Evolutionary conservation across 2,797 vertebrate genomes (phyloP).

Genomic region (Phalloptychus januarius): DNA sequence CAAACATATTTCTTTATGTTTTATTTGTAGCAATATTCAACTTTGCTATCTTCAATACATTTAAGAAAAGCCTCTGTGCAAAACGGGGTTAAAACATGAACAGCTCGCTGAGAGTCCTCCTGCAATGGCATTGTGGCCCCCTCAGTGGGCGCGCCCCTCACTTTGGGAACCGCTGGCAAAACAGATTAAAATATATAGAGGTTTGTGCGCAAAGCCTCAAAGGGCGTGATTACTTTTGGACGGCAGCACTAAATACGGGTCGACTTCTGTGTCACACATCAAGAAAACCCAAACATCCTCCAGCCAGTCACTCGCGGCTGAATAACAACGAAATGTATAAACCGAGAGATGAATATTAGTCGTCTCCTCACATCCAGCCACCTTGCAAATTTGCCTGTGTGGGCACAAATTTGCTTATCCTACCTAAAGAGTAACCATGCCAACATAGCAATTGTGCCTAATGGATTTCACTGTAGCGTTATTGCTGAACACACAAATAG

Average conservation of each 20-base stretch:
- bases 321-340: constrained; percentile 38
- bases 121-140: too few species aligned
- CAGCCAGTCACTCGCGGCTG: constrained; percentile 37
- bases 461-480: constrained; percentile 75
- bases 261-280: not conserved
- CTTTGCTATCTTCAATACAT: too few species aligned
- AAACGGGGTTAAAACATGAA: too few species aligned
- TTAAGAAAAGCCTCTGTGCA: too few species aligned
- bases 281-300: not conserved
- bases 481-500: constrained; percentile 77
- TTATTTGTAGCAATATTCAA: too few species aligned
- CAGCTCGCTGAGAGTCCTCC: too few species aligned
- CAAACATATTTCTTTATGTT: too few species aligned
- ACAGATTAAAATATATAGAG: not conserved
- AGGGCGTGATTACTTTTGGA: not conserved
- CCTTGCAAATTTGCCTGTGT: constrained; percentile 67
- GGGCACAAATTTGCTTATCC: constrained; percentile 76
- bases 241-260: not conserved
- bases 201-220: not conserved
- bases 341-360: constrained; percentile 46
- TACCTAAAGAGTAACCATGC: constrained; percentile 72
- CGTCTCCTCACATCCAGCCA: constrained; percentile 65
- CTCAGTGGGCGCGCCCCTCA: too few species aligned
- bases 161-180: too few species aligned
- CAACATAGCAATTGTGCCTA: constrained; percentile 77